Evolutionary conservation across 2,888 invertebrate genomes (phyloP).

Genomic region (Galeopsomyia nigrocyanea): DNA sequence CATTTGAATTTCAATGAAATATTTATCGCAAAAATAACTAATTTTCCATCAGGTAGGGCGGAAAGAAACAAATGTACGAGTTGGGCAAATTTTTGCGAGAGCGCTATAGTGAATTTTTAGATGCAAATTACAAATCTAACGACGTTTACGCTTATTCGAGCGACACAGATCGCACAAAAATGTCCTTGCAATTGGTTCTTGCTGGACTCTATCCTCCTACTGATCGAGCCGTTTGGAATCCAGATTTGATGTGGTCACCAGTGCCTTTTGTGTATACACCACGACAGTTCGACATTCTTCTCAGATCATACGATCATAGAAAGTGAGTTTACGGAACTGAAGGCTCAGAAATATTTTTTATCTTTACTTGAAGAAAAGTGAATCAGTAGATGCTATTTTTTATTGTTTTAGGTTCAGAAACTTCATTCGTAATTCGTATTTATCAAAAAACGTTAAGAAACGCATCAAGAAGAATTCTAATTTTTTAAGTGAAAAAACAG

Average conservation of each 20-base stretch:
- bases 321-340: neutral
- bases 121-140: slow-evolving; percentile 66
- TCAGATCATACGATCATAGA: neutral
- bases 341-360: neutral
- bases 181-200: slow-evolving; percentile 77
- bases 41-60: slow-evolving; percentile 67
- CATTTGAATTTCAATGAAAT: neutral
- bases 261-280: slow-evolving; percentile 59
- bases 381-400: neutral
- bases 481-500: neutral
- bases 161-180: slow-evolving; percentile 79
- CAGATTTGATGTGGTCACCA: slow-evolving; percentile 76
- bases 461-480: neutral
- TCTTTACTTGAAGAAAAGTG: neutral
- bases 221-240: slow-evolving; percentile 72
- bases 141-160: slow-evolving; percentile 71
- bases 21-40: neutral
- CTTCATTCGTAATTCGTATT: no score
- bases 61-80: slow-evolving; percentile 69
- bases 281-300: neutral
- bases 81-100: slow-evolving; percentile 69
- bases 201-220: slow-evolving; percentile 77
- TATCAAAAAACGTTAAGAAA: no score
- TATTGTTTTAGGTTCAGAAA: no score
- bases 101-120: slow-evolving; percentile 69